Evolutionary conservation across 2,797 vertebrate genomes (phyloP), one percentile per base, ranked within the genome.

Genomic region (Sardinella longiceps): DNA sequence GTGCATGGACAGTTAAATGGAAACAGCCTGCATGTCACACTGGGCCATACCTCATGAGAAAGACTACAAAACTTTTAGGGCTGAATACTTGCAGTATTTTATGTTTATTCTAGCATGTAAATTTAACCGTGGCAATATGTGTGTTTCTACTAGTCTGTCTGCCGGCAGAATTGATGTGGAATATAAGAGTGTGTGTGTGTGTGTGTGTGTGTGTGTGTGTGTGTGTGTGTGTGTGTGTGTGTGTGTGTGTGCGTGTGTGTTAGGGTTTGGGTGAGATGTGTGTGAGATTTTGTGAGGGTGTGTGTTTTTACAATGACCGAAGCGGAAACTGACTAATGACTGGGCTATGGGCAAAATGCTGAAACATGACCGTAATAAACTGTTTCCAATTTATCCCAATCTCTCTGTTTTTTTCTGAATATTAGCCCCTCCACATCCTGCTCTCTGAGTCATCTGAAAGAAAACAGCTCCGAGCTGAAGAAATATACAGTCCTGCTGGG

Each of bases 21-120:
- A 88, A 87, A 87, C 87, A 82, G 90, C 74, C 81, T 83, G 3
- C 25, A 46, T 83, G 45, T 50, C 23, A 87, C 77, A 80, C 28
- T 58, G 63, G 18, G 23, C 28, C 56, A 56, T 83, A 45, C 70
- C 25, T 85, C 51, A 70, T 56, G n/a, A 56, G 53, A 70, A 82
- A 83, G 37, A 70, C 80, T 39, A 20, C 84, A 84, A 43, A 77
- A 39, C 33, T 77, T 77, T 77, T 77, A 43, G 70, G 33, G 70
- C 70, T 77, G 70, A 77, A 43, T 77, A 77, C 70, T 77, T 77
- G 33, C 70, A 43, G 15, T 43, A 43, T 77, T 77, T 77, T 77
- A 77, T 77, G 70, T 77, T 77, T 77, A 77, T 77, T 77, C 37
- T 43, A 77, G 15, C 37, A 23, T 77, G 70, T 77, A 77, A 20